Conservation (phyloP, 2,888 invertebrate genomes). For the Agriotes lineatus region DNA sequence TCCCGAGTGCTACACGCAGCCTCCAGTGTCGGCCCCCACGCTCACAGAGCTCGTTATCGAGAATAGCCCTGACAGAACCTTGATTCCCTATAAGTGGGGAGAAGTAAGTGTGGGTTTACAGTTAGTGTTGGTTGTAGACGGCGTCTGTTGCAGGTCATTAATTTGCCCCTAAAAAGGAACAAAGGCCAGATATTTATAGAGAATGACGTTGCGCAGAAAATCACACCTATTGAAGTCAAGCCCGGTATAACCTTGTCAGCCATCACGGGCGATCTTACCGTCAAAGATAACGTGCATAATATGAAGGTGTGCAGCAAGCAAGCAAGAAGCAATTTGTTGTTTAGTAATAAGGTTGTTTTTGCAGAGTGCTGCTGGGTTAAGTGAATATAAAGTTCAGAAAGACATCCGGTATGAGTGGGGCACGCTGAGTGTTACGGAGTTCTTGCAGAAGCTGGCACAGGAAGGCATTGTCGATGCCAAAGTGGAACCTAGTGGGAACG, state of each 20-base stretch:
- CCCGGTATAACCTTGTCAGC: constrained; percentile 82
- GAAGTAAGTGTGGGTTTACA: constrained; percentile 75
- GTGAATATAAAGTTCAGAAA: constrained; percentile 62
- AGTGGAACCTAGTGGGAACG: constrained; percentile 78
- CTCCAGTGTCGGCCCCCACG: constrained; percentile 77
- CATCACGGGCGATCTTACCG: constrained; percentile 79
- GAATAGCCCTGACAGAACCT: constrained; percentile 60
- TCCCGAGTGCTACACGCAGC: constrained; percentile 87
- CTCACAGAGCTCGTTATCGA: constrained; percentile 78
- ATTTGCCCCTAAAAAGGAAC: constrained; percentile 80
- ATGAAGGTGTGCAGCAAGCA: constrained; percentile 70
- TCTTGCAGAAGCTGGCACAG: constrained; percentile 82
- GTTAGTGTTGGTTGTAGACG: too few relatives aligned
- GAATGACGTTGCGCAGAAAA: constrained; percentile 75
- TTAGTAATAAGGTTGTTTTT: constrained; percentile 2
- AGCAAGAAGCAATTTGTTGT: background rate
- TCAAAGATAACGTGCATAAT: constrained; percentile 85
- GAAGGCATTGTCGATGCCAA: constrained; percentile 87
- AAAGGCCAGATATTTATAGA: constrained; percentile 79
- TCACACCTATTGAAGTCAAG: constrained; percentile 78
- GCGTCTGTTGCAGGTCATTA: constrained; percentile 72
- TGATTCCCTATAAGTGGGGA: constrained; percentile 77
- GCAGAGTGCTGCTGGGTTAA: constrained; percentile 9
- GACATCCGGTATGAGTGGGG: constrained; percentile 81
- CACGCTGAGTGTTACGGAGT: constrained; percentile 81